phyloP scores from a whole-genome alignment of 2,113 vertebrate genomes.

The Phoenicopterus ruber region DNA sequence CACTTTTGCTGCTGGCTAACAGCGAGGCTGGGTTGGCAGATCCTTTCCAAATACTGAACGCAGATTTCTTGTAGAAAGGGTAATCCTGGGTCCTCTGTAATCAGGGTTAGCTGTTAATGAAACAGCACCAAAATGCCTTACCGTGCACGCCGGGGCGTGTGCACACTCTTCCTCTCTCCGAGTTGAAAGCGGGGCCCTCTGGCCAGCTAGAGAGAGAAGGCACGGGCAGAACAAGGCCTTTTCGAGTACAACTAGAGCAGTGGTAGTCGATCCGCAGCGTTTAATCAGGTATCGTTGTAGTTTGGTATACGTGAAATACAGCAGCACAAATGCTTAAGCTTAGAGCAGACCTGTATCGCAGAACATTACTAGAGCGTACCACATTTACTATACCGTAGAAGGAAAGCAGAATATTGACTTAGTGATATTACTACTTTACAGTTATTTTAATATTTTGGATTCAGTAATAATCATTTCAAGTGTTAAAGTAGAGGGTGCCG shows the following conservation, averaged over 20 bases:
- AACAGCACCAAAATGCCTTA: constrained; percentile 52
- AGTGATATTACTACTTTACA: constrained; percentile 40
- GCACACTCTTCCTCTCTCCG: background rate
- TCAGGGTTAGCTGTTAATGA: constrained; percentile 51
- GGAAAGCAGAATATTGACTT: constrained; percentile 33
- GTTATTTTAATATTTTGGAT: constrained; percentile 13
- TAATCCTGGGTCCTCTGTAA: constrained; percentile 45
- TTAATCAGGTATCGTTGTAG: background rate
- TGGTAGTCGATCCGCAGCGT: background rate
- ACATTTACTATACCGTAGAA: constrained; percentile 22
- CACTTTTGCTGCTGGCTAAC: constrained; percentile 59
- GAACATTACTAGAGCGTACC: constrained; percentile 37
- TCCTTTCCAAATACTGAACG: constrained; percentile 6
- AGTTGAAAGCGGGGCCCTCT: background rate
- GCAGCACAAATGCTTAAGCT: constrained; percentile 49
- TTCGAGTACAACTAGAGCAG: constrained; percentile 1
- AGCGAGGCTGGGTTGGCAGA: constrained; percentile 37
- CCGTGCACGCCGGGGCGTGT: background rate
- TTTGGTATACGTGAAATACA: constrained; percentile 5
- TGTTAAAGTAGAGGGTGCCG: background rate
- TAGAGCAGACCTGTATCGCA: constrained; percentile 33
- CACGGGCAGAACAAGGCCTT: background rate
- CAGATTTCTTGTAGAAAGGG: constrained; percentile 37
- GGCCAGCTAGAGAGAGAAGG: background rate
- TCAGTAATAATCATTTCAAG: constrained; percentile 21